These are phyloP conservation scores for Luperina nickerlii DNA, from an alignment of 2,888 invertebrate species.

Conservation along the genomic window DNA sequence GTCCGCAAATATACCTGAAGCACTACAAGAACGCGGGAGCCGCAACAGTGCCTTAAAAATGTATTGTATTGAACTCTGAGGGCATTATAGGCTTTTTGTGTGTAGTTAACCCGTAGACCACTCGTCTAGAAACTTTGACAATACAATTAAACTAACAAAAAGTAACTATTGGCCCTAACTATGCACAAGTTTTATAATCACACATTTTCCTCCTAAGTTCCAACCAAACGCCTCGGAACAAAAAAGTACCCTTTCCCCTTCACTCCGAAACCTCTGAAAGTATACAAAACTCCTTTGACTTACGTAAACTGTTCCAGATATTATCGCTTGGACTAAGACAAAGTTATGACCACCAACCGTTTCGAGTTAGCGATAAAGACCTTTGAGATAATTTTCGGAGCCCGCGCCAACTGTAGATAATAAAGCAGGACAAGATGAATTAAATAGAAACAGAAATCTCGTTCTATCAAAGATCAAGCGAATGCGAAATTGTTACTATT, in stretches of 20 bases:
- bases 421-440: constrained; percentile 25
- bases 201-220: constrained; percentile 2
- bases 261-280: constrained; percentile 31
- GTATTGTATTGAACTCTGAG: too few relatives aligned
- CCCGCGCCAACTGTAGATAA: constrained; percentile 49
- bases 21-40: too few relatives aligned
- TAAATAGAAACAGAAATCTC: constrained; percentile 27
- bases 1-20: too few relatives aligned
- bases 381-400: constrained; percentile 62
- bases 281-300: constrained; percentile 48
- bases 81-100: too few relatives aligned
- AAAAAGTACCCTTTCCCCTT: constrained; percentile 12
- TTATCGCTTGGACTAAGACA: constrained; percentile 51
- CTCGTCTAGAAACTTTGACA: too few relatives aligned
- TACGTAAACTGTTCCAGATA: constrained; percentile 54
- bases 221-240: not conserved
- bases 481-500: not conserved
- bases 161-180: not conserved
- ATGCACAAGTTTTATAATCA: not conserved
- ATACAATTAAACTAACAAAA: not conserved
- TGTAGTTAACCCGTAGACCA: too few relatives aligned
- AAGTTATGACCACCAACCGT: constrained; percentile 62
- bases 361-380: constrained; percentile 57
- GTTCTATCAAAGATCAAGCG: not conserved
- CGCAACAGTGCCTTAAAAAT: too few relatives aligned